Evolutionary conservation across 2,113 vertebrate species (phyloP).

Genomic region (Oreochromis spilurus): DNA sequence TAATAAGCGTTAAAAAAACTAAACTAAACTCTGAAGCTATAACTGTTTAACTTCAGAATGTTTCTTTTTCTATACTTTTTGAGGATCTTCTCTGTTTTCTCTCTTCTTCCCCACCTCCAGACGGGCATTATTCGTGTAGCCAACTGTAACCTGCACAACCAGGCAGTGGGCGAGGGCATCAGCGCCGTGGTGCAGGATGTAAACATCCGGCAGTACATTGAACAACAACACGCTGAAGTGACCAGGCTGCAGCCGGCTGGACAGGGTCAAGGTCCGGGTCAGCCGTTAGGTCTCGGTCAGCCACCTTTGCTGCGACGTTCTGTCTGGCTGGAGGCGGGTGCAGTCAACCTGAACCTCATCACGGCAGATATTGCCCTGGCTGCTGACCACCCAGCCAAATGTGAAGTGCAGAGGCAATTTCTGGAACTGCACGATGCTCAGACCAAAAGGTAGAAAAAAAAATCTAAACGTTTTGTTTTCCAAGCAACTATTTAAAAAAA

Average conservation of each 20-base stretch:
- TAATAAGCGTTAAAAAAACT: slow-evolving; percentile 21
- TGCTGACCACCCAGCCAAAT: slow-evolving; percentile 89
- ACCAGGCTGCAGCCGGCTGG: slow-evolving; percentile 46
- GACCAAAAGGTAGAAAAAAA: slow-evolving; percentile 81
- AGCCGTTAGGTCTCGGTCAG: slow-evolving; percentile 71
- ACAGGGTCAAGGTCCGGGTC: slow-evolving; percentile 51
- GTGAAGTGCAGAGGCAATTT: slow-evolving; percentile 92
- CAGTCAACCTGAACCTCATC: slow-evolving; percentile 87
- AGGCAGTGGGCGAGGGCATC: slow-evolving; percentile 92
- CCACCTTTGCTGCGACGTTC: slow-evolving; percentile 86
- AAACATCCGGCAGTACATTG: slow-evolving; percentile 87
- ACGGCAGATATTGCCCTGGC: slow-evolving; percentile 93
- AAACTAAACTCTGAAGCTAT: neutral
- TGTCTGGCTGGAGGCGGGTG: slow-evolving; percentile 94
- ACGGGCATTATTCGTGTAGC: slow-evolving; percentile 85
- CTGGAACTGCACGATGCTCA: slow-evolving; percentile 87
- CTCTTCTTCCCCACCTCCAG: slow-evolving; percentile 53
- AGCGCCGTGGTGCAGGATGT: slow-evolving; percentile 91
- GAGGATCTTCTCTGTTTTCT: neutral
- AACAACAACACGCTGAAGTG: slow-evolving; percentile 66
- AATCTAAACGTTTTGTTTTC: neutral
- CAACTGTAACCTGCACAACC: slow-evolving; percentile 96
- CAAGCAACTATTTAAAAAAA: neutral
- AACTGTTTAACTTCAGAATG: neutral
- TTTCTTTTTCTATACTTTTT: neutral